Evolutionary conservation across 2,113 vertebrate species (phyloP).

Genomic region (Oreochromis aureus): DNA sequence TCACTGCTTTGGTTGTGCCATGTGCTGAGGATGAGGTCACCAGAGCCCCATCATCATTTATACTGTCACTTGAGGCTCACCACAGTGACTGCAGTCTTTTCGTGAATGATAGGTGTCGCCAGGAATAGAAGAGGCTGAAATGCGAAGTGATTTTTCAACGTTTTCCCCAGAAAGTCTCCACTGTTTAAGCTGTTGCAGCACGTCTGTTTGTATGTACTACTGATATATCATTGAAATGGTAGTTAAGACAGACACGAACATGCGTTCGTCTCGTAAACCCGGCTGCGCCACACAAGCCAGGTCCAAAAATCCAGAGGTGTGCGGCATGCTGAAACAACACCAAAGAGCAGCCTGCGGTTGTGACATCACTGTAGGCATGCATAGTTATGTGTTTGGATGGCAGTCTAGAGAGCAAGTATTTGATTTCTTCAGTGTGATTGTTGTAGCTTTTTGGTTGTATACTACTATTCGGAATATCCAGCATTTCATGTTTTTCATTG

Average conservation of each 20-base stretch:
- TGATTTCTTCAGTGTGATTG: not conserved
- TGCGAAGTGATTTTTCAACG: not conserved
- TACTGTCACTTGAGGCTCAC: not conserved
- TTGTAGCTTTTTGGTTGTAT: not conserved
- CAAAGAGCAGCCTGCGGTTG: not conserved
- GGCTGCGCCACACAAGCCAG: not conserved
- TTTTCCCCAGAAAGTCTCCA: not conserved
- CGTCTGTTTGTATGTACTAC: not conserved
- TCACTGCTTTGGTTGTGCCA: not conserved
- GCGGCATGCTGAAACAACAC: not conserved
- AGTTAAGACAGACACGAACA: not conserved
- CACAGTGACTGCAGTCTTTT: not conserved
- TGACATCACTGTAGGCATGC: not conserved
- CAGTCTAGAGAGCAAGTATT: not conserved
- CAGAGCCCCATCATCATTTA: not conserved
- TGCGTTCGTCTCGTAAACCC: accelerated
- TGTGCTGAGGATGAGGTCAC: not conserved
- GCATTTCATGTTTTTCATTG: not conserved
- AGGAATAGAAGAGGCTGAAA: not conserved
- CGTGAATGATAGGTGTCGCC: not conserved
- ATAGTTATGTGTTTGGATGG: not conserved
- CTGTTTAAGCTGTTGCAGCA: not conserved
- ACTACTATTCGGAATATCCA: not conserved
- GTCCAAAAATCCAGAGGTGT: not conserved
- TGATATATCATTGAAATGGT: not conserved